Conservation (phyloP, 2,888 invertebrate species). For the Chironomus tentans region DNA sequence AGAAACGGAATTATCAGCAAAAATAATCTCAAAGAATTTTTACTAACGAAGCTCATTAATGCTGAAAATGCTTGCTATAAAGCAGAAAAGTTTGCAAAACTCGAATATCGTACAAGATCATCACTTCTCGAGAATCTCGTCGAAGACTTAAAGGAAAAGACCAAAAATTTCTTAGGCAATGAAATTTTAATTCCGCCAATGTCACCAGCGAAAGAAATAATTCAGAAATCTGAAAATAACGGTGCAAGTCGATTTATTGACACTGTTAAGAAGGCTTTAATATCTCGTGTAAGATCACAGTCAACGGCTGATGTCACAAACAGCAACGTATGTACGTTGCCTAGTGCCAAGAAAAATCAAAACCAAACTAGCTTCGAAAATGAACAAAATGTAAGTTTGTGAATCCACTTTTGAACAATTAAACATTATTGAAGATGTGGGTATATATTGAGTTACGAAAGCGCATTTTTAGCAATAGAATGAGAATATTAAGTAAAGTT, state of each 20-base stretch:
- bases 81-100: conserved; percentile 90
- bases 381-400: conserved; percentile 14
- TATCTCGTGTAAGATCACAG: conserved; percentile 62
- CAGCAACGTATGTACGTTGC: not conserved
- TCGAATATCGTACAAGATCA: conserved; percentile 82
- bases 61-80: conserved; percentile 98
- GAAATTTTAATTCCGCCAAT: conserved; percentile 56
- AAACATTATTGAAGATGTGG: not conserved
- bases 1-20: conserved; percentile 83
- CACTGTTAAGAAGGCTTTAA: conserved; percentile 80
- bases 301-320: conserved; percentile 32
- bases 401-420: not conserved
- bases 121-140: conserved; percentile 81
- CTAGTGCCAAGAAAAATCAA: not conserved
- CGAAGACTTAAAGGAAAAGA: conserved; percentile 80
- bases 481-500: too few relatives aligned
- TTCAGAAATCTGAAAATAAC: conserved; percentile 46
- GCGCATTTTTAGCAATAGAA: too few relatives aligned
- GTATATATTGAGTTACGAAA: not conserved
- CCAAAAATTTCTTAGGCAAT: conserved; percentile 70
- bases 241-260: conserved; percentile 79
- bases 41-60: conserved; percentile 93
- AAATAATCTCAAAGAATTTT: conserved; percentile 87
- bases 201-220: conserved; percentile 48
- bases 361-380: conserved; percentile 8